These are phyloP conservation scores for Ceratosolen solmsi DNA, from an alignment of 1,140 invertebrate species.

Conservation along the genomic window DNA sequence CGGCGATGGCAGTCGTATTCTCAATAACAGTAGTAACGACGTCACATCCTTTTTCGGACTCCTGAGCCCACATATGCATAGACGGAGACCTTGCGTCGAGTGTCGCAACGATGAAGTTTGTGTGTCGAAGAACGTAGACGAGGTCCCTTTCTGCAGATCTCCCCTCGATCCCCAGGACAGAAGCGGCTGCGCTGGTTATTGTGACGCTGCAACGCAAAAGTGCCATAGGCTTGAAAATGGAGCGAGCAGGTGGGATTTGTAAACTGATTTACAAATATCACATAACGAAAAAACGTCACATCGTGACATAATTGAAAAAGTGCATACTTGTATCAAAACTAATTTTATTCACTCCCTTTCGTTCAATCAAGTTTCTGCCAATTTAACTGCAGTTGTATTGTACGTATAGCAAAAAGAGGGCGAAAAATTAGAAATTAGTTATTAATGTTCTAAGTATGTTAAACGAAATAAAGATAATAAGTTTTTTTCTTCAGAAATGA, in stretches of 20 bases:
- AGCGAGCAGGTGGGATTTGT: constrained; percentile 75
- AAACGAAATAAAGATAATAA: too few species aligned
- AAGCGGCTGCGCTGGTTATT: constrained; percentile 84
- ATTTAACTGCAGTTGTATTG: too few species aligned
- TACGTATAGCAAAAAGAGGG: too few species aligned
- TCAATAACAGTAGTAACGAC: neutral
- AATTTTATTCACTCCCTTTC: too few species aligned
- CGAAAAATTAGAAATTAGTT: too few species aligned
- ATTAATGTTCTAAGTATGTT: too few species aligned
- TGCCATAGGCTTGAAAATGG: constrained; percentile 80
- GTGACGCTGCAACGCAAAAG: constrained; percentile 78
- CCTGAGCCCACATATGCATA: neutral
- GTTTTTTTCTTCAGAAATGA: too few species aligned
- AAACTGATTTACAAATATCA: too few species aligned
- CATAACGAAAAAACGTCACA: too few species aligned
- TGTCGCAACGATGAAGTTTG: constrained; percentile 77
- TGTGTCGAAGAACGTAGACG: constrained; percentile 77
- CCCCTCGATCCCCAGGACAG: constrained; percentile 78
- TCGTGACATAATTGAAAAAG: too few species aligned
- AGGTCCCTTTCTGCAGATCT: constrained; percentile 77
- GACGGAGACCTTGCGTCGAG: constrained; percentile 67
- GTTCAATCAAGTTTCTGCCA: too few species aligned
- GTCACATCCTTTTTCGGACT: neutral
- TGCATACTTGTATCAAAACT: too few species aligned
- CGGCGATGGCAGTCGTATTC: neutral